Conservation (phyloP, 2,888 invertebrate genomes). For the Xanthostigma xanthostigma region DNA sequence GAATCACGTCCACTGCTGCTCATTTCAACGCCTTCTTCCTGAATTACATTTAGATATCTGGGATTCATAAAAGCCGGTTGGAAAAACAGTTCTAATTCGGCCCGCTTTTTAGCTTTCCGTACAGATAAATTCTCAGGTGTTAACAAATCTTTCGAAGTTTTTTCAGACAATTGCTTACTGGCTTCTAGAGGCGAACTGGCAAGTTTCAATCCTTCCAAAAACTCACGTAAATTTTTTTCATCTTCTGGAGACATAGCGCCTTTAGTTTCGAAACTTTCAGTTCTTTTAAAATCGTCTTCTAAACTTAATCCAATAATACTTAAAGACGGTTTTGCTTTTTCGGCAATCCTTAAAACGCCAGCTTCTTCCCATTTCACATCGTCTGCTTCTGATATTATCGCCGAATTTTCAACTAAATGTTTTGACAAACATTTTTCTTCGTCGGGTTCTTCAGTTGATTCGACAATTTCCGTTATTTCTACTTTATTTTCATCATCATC, state of each 20-base stretch:
- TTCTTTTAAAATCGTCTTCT: constrained; percentile 20
- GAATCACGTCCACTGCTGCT: constrained; percentile 29
- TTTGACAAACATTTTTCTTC: constrained; percentile 20
- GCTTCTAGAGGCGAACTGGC: constrained; percentile 32
- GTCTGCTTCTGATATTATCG: constrained; percentile 47
- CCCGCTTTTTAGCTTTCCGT: constrained; percentile 35
- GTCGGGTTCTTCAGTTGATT: constrained; percentile 16
- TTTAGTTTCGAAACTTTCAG: constrained; percentile 3
- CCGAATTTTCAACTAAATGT: constrained; percentile 31
- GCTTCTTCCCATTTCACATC: constrained; percentile 44
- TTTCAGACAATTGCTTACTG: constrained; percentile 4
- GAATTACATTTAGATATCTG: constrained; percentile 58
- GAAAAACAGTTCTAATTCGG: constrained; percentile 38
- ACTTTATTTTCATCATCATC: constrained; percentile 22
- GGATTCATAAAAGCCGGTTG: constrained; percentile 42
- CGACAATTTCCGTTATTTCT: constrained; percentile 27
- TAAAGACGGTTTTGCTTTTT: constrained; percentile 17
- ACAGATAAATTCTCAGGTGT: constrained; percentile 22
- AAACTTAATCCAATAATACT: constrained; percentile 31
- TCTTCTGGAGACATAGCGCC: constrained; percentile 36
- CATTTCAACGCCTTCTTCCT: constrained; percentile 59
- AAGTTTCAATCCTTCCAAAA: constrained; percentile 39
- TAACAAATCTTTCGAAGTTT: constrained; percentile 9
- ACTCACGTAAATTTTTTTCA: constrained; percentile 37
- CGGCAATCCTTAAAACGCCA: constrained; percentile 26